Evolutionary conservation across 1,140 invertebrate species (phyloP), one percentile per base, ranked within the genome.

Genomic region (Battus philenor): DNA sequence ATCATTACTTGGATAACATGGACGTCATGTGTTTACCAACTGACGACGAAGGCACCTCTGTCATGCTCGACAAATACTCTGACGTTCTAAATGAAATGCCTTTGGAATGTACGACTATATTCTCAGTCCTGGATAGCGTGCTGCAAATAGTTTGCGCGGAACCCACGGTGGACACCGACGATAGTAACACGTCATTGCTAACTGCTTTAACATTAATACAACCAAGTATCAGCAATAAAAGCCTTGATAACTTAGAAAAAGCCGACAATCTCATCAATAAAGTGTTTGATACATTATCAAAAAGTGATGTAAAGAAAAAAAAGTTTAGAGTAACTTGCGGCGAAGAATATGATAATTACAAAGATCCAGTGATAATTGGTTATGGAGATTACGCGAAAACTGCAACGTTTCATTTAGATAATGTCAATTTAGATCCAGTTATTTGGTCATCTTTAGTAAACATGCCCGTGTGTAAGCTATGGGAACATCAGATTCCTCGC

Each of bases 1-100:
- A 34, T 1, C 58, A 82, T 48, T 89, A 87, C 48, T 63, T 89
- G 44, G 54, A 77, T 6, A 87, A 81, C 36, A 88, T 89, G 73
- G 65, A 81, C 30, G 64, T 86, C 18, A 58, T 84, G 26, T 44
- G 66, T 36, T 73, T 86, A 43, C 47, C 76, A 2, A 44, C 50
- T 24, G 51, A 52, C 1, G 11, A 30, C 12, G 24, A 18, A 18
- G 36, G 68, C 13, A 22, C 47, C 11, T 33, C 44, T 15, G 29
- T 2, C 2, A 3, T 36, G 15, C 12, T 36, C 4, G 9, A 22
- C 10, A 9, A 16, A 0, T 47, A 68, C 5, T 47, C 61, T 18
- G 31, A 61, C 9, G 43, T 69, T 15, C 47, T 87, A 12, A 29
- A 54, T 2, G 48, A 59, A 18, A 34, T 88, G 17, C 84, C 87